phyloP scores from a whole-genome alignment of 2,888 invertebrate species.

The Adelognathus sp. region DNA sequence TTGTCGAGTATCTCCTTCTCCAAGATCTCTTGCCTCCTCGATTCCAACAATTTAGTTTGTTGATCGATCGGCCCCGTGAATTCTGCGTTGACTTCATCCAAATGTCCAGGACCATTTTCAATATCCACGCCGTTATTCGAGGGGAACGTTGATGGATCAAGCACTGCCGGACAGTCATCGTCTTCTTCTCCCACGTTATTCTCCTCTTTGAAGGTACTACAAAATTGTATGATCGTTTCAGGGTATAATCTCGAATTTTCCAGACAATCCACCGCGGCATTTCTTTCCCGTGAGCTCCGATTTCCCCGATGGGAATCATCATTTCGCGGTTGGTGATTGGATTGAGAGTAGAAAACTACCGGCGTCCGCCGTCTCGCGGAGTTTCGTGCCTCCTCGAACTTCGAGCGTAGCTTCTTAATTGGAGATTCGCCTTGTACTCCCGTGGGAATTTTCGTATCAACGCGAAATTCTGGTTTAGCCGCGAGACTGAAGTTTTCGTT shows the following conservation, averaged over 20 bases:
- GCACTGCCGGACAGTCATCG: not conserved
- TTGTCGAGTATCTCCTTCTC: constrained; percentile 71
- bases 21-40: constrained; percentile 37
- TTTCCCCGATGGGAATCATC: constrained; percentile 13
- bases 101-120: not conserved
- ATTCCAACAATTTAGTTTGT: constrained; percentile 26
- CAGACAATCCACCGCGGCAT: constrained; percentile 45
- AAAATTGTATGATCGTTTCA: constrained; percentile 29
- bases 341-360: not conserved
- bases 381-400: constrained; percentile 44
- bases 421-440: constrained; percentile 41
- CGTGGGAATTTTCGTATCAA: constrained; percentile 37
- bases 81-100: not conserved
- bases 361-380: not conserved
- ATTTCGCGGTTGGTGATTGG: constrained; percentile 2
- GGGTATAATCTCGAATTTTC: constrained; percentile 68
- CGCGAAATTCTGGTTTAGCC: constrained; percentile 65
- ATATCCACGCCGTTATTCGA: not conserved
- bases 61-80: constrained; percentile 18
- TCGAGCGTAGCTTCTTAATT: constrained; percentile 55
- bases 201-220: not conserved
- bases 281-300: not conserved
- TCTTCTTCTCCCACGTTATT: constrained; percentile 8
- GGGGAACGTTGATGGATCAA: not conserved
- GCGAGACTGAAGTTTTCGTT: constrained; percentile 74